Percentiles rank a stretch among this genome's conserved stretches.
phyloP scores from a whole-genome alignment of 2,113 vertebrate genomes.

The human region GRCh38 chr20:14637501-14638000 shows the following conservation, averaged over 20 bases:
- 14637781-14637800: constrained; percentile 55
- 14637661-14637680: constrained; percentile 62
- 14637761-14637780: background rate
- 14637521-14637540: background rate
- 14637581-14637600: background rate
- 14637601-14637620: constrained; percentile 17
- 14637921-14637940: constrained; percentile 69
- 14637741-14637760: constrained; percentile 41
- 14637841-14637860: constrained; percentile 60
- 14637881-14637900: constrained; percentile 64
- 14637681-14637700: constrained; percentile 58
- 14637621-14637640: constrained; percentile 3
- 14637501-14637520: background rate
- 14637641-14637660: constrained; percentile 40
- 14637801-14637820: constrained; percentile 68
- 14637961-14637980: constrained; percentile 65
- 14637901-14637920: constrained; percentile 66
- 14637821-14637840: constrained; percentile 56
- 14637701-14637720: constrained; percentile 63
- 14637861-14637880: constrained; percentile 70
- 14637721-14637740: constrained; percentile 15
- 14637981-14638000: constrained; percentile 61
- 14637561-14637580: background rate
- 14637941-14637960: constrained; percentile 56
- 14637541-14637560: background rate